Conservation (phyloP, 1,140 invertebrate genomes). For the Saccostrea cuccullata region DNA sequence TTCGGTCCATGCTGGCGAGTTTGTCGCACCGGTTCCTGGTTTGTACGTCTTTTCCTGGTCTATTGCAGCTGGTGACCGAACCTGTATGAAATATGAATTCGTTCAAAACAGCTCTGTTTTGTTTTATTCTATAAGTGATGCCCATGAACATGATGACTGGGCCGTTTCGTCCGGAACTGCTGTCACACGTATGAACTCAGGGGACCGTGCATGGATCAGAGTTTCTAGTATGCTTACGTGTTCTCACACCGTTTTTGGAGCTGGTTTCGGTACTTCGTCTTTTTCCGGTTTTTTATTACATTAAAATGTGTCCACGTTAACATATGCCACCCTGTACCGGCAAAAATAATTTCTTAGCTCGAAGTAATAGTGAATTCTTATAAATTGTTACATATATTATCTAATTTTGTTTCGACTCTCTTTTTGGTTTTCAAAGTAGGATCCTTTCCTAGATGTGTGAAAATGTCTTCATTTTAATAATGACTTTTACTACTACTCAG, state of each 20-base stretch:
- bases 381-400: no score
- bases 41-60: slow-evolving; percentile 40
- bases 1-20: neutral
- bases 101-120: slow-evolving; percentile 4
- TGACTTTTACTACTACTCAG: no score
- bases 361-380: neutral
- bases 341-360: no score
- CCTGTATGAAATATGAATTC: slow-evolving; percentile 8
- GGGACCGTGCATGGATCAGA: slow-evolving; percentile 38
- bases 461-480: no score
- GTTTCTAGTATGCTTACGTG: neutral
- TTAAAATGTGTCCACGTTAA: neutral
- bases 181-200: neutral
- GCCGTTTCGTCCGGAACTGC: neutral
- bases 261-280: neutral
- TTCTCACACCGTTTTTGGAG: neutral
- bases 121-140: slow-evolving; percentile 37
- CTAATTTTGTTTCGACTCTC: neutral
- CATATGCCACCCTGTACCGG: neutral
- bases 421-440: neutral
- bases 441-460: no score
- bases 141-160: slow-evolving; percentile 25
- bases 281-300: neutral
- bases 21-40: slow-evolving; percentile 38
- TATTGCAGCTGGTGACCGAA: neutral